A percentile compares a stretch with the other conserved stretches of the same genome.
These are phyloP conservation scores for Drosophila parabipectinata DNA, from an alignment of 1,140 invertebrate genomes.

Conservation along the genomic window DNA sequence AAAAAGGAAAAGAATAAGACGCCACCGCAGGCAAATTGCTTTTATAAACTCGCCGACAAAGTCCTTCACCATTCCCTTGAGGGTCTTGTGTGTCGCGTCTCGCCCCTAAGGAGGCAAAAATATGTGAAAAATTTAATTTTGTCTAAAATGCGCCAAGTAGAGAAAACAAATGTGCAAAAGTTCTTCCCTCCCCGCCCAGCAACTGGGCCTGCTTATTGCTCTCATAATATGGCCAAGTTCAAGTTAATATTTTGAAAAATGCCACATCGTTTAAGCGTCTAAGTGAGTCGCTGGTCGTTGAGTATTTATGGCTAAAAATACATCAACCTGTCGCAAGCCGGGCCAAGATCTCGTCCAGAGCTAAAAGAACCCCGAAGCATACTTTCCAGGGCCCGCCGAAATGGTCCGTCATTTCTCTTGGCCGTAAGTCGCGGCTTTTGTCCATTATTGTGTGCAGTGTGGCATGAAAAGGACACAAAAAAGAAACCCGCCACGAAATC, in stretches of 20 bases:
- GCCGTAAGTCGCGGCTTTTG: constrained; percentile 20
- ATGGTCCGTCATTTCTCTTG: constrained; percentile 50
- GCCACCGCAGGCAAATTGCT: constrained; percentile 68
- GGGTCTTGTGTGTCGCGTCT: neutral
- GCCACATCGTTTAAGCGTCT: constrained; percentile 67
- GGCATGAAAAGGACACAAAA: constrained; percentile 20
- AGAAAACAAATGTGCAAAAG: constrained; percentile 31
- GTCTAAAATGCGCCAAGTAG: constrained; percentile 35
- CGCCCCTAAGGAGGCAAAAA: constrained; percentile 10
- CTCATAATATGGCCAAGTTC: constrained; percentile 46
- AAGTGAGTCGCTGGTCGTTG: constrained; percentile 50
- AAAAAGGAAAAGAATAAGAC: neutral
- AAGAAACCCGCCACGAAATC: constrained; percentile 29
- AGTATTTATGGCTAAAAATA: constrained; percentile 62
- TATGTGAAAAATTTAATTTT: constrained; percentile 59
- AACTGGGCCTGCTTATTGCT: constrained; percentile 29
- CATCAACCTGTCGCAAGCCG: constrained; percentile 37
- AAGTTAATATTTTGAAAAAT: constrained; percentile 79
- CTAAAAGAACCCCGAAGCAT: constrained; percentile 18
- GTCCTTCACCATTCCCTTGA: constrained; percentile 32
- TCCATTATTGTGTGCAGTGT: constrained; percentile 30
- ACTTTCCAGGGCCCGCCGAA: constrained; percentile 25
- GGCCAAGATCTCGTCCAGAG: neutral
- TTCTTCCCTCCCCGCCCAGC: neutral
- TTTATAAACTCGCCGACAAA: constrained; percentile 67